These are phyloP conservation scores for Sycophila texana DNA, from an alignment of 2,888 invertebrate genomes.

Conservation along the genomic window DNA sequence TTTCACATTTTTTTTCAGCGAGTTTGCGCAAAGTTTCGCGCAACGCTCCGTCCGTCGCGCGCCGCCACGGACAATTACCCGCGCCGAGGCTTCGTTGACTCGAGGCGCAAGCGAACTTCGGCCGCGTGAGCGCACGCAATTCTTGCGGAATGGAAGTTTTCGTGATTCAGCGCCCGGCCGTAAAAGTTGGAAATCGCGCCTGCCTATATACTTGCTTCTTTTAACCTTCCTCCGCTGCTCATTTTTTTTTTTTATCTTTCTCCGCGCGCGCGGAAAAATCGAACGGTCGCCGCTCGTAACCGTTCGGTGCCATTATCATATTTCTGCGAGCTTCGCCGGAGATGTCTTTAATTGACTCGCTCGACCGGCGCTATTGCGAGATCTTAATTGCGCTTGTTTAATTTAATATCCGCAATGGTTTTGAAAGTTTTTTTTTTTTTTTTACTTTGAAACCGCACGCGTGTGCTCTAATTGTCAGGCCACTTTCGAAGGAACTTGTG, in stretches of 20 bases:
- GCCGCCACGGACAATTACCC: conserved; percentile 12
- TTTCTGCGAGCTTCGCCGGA: too few species aligned
- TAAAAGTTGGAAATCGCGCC: neutral
- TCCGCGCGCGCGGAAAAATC: too few species aligned
- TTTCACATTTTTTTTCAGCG: neutral
- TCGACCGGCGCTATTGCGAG: neutral
- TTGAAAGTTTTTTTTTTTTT: too few species aligned
- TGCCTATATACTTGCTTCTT: neutral
- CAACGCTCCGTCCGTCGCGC: neutral
- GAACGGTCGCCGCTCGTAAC: too few species aligned
- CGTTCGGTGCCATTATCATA: too few species aligned
- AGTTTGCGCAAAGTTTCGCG: conserved; percentile 18
- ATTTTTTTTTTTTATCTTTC: too few species aligned
- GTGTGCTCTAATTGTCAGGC: too few species aligned
- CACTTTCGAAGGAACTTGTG: too few species aligned
- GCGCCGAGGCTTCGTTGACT: conserved; percentile 25
- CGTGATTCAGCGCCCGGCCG: neutral
- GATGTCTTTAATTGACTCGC: too few species aligned
- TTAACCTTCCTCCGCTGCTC: neutral
- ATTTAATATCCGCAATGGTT: neutral
- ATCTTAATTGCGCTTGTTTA: too few species aligned
- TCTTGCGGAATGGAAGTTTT: conserved; percentile 31
- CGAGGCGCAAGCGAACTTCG: conserved; percentile 18
- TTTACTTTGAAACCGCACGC: too few species aligned
- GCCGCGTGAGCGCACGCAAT: conserved; percentile 2